Evolutionary conservation across 1,140 invertebrate genomes (phyloP), one percentile per base, ranked within the genome.

Genomic region (Leucophenga varia): DNA sequence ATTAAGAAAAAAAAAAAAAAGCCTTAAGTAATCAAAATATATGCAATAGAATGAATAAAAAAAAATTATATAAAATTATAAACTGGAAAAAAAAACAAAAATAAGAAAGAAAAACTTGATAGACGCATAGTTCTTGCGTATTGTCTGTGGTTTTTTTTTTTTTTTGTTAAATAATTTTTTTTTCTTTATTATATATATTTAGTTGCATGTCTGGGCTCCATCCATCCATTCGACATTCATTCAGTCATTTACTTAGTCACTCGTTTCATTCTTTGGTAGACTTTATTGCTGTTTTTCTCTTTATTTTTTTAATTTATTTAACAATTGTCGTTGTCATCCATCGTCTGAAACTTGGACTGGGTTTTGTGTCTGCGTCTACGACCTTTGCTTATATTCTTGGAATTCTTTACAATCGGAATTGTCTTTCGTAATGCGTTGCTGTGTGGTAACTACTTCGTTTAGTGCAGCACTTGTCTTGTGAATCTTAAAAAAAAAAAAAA

Each of bases 361-460:
- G 22, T 25, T 25, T 10, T 25, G 22, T 25, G 22, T 25, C 22
- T 25, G 22, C 5, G 22, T 25, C 22, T 25, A 10, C 64, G 63
- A 67, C 63, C 63, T 67, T 63, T 57, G 59, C 54, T 64, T 56
- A 68, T 67, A n/a, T 65, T 65, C 63, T 63, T 37, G 56, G 63
- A n/a, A n/a, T n/a, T n/a, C n/a, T n/a, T n/a, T n/a, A n/a, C n/a
- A n/a, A n/a, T n/a, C n/a, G n/a, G n/a, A n/a, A n/a, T n/a, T n/a
- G n/a, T n/a, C n/a, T n/a, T n/a, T n/a, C n/a, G n/a, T n/a, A n/a
- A n/a, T n/a, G n/a, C n/a, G n/a, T n/a, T n/a, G n/a, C n/a, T n/a
- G n/a, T n/a, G n/a, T n/a, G n/a, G n/a, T n/a, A n/a, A n/a, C n/a
- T n/a, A n/a, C n/a, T n/a, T n/a, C n/a, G n/a, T n/a, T n/a, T n/a